Conservation (phyloP, 2,888 invertebrate genomes). For the Formica aserva region DNA sequence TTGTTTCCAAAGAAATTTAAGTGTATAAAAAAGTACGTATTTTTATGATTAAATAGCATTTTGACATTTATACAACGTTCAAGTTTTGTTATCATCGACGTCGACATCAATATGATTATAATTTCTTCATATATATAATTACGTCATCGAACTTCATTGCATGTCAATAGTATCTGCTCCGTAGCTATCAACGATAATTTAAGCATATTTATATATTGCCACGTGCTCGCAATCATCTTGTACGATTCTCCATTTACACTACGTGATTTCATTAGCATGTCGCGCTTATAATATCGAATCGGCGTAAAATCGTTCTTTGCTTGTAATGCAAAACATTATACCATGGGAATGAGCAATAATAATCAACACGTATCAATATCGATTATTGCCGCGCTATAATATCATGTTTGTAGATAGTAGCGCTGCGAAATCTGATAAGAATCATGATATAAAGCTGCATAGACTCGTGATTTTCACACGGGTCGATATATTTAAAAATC, state of each 20-base stretch:
- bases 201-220: slow-evolving; percentile 36
- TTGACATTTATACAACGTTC: neutral
- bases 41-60: neutral
- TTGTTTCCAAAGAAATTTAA: neutral
- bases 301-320: neutral
- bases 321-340: neutral
- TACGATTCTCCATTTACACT: slow-evolving; percentile 24
- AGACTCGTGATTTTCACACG: slow-evolving; percentile 16
- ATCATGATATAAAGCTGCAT: neutral
- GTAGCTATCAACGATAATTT: slow-evolving; percentile 36
- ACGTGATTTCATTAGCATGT: slow-evolving; percentile 5
- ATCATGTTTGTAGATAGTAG: neutral
- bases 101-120: neutral
- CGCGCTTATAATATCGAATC: slow-evolving; percentile 10
- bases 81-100: neutral
- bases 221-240: slow-evolving; percentile 22
- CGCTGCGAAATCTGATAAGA: slow-evolving; percentile 6
- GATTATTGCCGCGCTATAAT: neutral
- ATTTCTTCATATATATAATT: neutral
- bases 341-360: neutral
- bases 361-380: slow-evolving; percentile 5
- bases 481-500: neutral
- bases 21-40: neutral
- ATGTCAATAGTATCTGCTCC: slow-evolving; percentile 30
- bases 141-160: slow-evolving; percentile 29